Conservation (phyloP, 2,888 invertebrate species). For the Drosophila mimica region DNA sequence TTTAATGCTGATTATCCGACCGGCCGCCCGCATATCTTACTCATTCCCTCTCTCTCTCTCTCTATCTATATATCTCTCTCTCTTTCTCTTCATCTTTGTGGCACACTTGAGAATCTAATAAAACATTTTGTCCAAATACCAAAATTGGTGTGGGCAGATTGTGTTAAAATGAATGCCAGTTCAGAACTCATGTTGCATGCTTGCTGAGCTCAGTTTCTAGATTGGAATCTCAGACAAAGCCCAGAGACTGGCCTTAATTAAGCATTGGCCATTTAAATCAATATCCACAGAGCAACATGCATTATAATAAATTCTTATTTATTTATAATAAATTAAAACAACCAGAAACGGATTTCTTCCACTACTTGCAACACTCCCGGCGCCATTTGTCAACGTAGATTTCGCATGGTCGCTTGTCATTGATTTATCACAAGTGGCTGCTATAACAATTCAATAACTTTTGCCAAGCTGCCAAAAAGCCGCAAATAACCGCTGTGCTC, state of each 20-base stretch:
- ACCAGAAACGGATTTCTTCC: conserved; percentile 21
- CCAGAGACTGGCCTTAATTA: conserved; percentile 63
- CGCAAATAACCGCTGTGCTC: conserved; percentile 40
- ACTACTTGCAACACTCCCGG: not conserved
- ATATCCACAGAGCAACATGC: conserved; percentile 40
- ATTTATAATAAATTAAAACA: conserved; percentile 67
- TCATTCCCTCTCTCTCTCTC: conserved; percentile 15
- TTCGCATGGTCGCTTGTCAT: conserved; percentile 44
- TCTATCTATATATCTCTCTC: conserved; percentile 22
- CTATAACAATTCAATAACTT: conserved; percentile 75
- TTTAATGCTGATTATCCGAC: conserved; percentile 74
- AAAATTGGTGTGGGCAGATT: conserved; percentile 63
- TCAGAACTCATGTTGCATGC: not conserved
- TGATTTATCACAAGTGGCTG: conserved; percentile 74
- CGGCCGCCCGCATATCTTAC: conserved; percentile 32
- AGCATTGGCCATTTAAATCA: conserved; percentile 53
- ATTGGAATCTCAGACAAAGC: conserved; percentile 40
- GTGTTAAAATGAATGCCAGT: conserved; percentile 47
- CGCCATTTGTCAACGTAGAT: conserved; percentile 57
- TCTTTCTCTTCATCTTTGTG: conserved; percentile 15
- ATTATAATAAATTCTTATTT: conserved; percentile 46
- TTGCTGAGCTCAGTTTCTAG: conserved; percentile 15
- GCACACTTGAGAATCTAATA: conserved; percentile 58
- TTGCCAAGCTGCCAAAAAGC: conserved; percentile 50
- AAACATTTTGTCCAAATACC: conserved; percentile 49